These are phyloP conservation scores for Forbesichthys agassizii DNA, from an alignment of 2,113 vertebrate genomes.

Conservation along the genomic window DNA sequence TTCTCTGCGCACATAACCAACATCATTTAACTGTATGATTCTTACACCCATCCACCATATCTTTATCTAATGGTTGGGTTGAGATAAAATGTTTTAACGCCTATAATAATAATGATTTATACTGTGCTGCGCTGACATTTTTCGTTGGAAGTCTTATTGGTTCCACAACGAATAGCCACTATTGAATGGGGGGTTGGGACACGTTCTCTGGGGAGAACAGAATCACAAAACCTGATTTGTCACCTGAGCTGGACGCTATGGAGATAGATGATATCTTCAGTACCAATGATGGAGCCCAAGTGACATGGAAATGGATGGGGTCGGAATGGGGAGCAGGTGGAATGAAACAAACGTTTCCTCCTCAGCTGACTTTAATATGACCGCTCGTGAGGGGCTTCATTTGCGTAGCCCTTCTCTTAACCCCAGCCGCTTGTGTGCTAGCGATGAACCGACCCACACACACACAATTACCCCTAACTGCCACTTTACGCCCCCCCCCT, in stretches of 20 bases:
- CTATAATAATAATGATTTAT: slow-evolving; percentile 28
- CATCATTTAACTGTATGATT: neutral
- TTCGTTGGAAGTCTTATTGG: slow-evolving; percentile 31
- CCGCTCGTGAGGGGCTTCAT: slow-evolving; percentile 41
- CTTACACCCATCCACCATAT: slow-evolving; percentile 1
- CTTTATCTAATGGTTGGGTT: neutral
- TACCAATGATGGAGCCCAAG: slow-evolving; percentile 39
- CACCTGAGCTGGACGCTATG: slow-evolving; percentile 56
- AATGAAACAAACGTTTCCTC: slow-evolving; percentile 45
- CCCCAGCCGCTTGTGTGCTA: neutral
- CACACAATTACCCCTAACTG: slow-evolving; percentile 16
- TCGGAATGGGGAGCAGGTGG: slow-evolving; percentile 37
- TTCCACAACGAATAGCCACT: slow-evolving; percentile 31
- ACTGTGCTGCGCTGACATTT: slow-evolving; percentile 13
- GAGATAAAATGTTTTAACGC: slow-evolving; percentile 20
- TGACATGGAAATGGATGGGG: slow-evolving; percentile 45
- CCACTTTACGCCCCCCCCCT: slow-evolving; percentile 27
- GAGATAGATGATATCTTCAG: slow-evolving; percentile 44
- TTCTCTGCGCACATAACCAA: neutral
- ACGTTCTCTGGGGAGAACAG: neutral
- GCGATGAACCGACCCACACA: neutral
- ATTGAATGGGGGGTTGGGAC: slow-evolving; percentile 35
- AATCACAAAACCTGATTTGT: slow-evolving; percentile 40
- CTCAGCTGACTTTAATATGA: slow-evolving; percentile 43
- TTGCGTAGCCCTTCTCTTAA: slow-evolving; percentile 43